Evolutionary conservation across 2,113 vertebrate species (phyloP).

Genomic region (Colossoma macropomum): DNA sequence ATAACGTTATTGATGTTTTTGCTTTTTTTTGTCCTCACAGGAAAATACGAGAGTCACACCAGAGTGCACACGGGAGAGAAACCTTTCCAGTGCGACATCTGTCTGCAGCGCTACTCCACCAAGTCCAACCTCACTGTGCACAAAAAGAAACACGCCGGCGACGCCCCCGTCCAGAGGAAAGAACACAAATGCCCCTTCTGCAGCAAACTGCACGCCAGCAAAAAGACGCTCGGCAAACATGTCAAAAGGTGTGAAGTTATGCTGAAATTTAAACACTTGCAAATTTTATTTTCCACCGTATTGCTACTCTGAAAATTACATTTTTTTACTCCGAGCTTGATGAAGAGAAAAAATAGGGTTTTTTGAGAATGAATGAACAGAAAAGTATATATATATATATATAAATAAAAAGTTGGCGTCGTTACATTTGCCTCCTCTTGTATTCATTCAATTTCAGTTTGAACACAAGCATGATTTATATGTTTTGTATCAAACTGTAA

Average conservation of each 20-base stretch:
- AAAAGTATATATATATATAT: too few species aligned
- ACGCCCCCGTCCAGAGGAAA: constrained; percentile 89
- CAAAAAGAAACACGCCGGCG: constrained; percentile 90
- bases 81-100: constrained; percentile 97
- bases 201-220: constrained; percentile 95
- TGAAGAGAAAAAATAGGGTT: too few species aligned
- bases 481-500: too few species aligned
- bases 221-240: constrained; percentile 93
- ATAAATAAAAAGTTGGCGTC: too few species aligned
- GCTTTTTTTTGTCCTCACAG: constrained; percentile 77
- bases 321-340: too few species aligned
- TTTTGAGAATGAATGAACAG: too few species aligned
- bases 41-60: constrained; percentile 96
- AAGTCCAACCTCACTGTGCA: constrained; percentile 98
- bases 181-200: constrained; percentile 96
- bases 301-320: too few species aligned
- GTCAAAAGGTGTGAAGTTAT: constrained; percentile 81
- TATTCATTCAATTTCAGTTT: too few species aligned
- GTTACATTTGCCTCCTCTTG: too few species aligned
- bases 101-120: constrained; percentile 95
- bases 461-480: too few species aligned
- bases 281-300: background rate
- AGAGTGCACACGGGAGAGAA: constrained; percentile 97
- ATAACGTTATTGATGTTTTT: background rate
- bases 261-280: background rate